These are phyloP conservation scores for Osmerus eperlanus DNA, from an alignment of 2,113 vertebrate species.

Conservation along the genomic window DNA sequence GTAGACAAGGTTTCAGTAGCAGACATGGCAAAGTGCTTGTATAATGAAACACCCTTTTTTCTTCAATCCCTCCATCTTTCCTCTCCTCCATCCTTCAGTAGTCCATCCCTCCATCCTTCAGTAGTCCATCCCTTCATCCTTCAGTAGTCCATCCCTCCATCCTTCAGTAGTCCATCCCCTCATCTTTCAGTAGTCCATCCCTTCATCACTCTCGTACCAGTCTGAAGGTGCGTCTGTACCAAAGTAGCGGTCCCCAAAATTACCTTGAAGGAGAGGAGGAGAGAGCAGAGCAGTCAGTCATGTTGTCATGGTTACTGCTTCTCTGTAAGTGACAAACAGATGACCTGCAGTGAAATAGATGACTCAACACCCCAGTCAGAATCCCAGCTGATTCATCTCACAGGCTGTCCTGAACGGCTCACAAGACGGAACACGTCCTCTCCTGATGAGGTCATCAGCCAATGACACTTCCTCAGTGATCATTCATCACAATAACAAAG, in stretches of 20 bases:
- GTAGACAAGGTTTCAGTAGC: background rate
- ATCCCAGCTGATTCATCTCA: background rate
- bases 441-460: slow-evolving; percentile 1
- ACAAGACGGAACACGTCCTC: background rate
- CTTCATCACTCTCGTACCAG: slow-evolving; percentile 77
- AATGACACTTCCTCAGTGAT: background rate
- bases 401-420: background rate
- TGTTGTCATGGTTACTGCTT: background rate
- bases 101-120: slow-evolving; percentile 76
- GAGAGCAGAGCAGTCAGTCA: background rate
- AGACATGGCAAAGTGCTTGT: slow-evolving; percentile 23
- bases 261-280: slow-evolving; percentile 67
- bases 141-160: no score
- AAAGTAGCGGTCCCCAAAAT: slow-evolving; percentile 89
- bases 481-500: background rate
- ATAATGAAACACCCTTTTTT: background rate
- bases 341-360: background rate
- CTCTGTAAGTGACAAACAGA: background rate
- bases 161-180: no score
- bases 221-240: slow-evolving; percentile 82
- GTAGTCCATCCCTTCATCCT: slow-evolving; percentile 77
- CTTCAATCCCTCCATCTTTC: background rate
- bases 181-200: slow-evolving; percentile 74
- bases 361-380: background rate
- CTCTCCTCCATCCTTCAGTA: background rate